Conservation (phyloP, 2,888 invertebrate species). For the Phortica okadai region DNA sequence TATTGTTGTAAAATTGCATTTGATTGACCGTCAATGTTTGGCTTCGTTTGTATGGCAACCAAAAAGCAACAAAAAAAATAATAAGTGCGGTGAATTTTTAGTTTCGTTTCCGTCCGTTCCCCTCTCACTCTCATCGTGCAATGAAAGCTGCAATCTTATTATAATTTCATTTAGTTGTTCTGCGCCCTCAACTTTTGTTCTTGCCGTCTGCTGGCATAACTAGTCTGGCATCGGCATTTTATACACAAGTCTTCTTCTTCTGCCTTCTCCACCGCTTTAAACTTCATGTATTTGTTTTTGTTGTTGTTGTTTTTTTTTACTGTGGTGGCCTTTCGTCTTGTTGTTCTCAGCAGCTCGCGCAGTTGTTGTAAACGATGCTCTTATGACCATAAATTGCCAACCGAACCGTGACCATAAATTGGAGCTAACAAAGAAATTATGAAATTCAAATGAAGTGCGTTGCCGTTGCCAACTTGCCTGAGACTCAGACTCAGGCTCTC, state of each 20-base stretch:
- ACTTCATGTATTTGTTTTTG: slow-evolving; percentile 30
- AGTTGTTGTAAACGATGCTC: slow-evolving; percentile 60
- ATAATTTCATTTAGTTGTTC: too few species aligned
- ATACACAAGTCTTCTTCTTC: too few species aligned
- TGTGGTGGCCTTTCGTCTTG: not conserved
- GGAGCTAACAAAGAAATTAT: slow-evolving; percentile 71
- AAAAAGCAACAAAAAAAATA: too few species aligned
- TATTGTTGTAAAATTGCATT: not conserved
- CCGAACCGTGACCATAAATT: slow-evolving; percentile 69
- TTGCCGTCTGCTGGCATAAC: too few species aligned
- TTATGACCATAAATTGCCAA: slow-evolving; percentile 68
- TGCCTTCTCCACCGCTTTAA: too few species aligned
- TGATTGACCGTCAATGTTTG: not conserved
- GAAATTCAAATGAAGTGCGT: slow-evolving; percentile 71
- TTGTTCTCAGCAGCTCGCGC: not conserved
- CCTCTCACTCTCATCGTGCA: too few species aligned
- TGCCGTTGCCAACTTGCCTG: slow-evolving; percentile 39
- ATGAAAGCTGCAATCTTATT: too few species aligned
- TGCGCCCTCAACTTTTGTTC: too few species aligned
- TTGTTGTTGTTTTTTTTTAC: slow-evolving; percentile 26
- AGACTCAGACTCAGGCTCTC: not conserved
- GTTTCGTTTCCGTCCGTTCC: too few species aligned
- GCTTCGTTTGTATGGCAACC: too few species aligned
- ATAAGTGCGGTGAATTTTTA: too few species aligned
- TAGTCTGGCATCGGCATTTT: too few species aligned